phyloP scores from a whole-genome alignment of 2,888 invertebrate species.

The Latrodectus elegans region DNA sequence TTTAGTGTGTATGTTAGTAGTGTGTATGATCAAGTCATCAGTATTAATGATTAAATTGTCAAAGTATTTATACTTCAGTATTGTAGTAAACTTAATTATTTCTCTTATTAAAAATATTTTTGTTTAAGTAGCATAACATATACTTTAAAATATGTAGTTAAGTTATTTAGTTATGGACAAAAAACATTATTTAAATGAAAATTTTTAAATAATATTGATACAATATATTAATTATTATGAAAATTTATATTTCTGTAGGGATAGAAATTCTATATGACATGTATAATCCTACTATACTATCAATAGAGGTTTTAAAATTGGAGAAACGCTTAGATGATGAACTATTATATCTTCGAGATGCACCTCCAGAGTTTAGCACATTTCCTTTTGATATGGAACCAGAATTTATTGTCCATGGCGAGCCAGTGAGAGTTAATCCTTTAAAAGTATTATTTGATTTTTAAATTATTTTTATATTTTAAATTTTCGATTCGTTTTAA shows the following conservation, averaged over 20 bases:
- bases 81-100: too few relatives aligned
- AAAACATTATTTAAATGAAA: not conserved
- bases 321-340: conserved; percentile 95
- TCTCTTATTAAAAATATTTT: too few relatives aligned
- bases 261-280: conserved; percentile 86
- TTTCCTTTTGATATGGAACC: conserved; percentile 93
- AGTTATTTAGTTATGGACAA: not conserved
- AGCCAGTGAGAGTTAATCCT: conserved; percentile 86
- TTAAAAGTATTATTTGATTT: conserved; percentile 78
- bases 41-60: too few relatives aligned
- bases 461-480: too few relatives aligned
- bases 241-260: conserved; percentile 74
- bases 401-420: conserved; percentile 84
- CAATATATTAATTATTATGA: not conserved
- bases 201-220: not conserved
- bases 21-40: too few relatives aligned
- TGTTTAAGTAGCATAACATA: too few relatives aligned
- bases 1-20: too few relatives aligned
- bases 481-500: too few relatives aligned
- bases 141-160: too few relatives aligned
- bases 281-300: conserved; percentile 93
- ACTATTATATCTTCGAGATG: conserved; percentile 90
- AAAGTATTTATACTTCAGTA: too few relatives aligned
- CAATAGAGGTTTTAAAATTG: conserved; percentile 90
- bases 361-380: conserved; percentile 91